phyloP scores from a whole-genome alignment of 2,888 invertebrate species.

The Liposcelis brunnea region DNA sequence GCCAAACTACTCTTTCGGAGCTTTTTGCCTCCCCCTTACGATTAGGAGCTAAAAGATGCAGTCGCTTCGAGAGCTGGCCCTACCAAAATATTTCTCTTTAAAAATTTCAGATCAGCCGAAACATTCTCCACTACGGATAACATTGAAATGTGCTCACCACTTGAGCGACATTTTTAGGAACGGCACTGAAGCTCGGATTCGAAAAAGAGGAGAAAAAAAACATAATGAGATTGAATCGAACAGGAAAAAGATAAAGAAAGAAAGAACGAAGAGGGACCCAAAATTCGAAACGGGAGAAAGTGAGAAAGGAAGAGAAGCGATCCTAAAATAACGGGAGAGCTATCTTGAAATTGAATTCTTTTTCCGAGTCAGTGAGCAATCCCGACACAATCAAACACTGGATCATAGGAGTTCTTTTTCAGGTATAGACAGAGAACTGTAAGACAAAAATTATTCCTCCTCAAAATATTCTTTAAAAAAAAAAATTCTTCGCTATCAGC shows the following conservation, averaged over 20 bases:
- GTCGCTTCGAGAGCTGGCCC: no score
- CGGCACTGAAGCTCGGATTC: not conserved
- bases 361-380: constrained; percentile 8
- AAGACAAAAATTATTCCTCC: no score
- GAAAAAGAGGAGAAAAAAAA: constrained; percentile 1
- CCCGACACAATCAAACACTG: constrained; percentile 9
- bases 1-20: no score
- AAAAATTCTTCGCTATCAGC: no score
- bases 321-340: constrained; percentile 7
- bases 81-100: no score
- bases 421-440: no score
- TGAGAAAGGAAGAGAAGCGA: constrained; percentile 3
- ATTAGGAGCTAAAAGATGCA: no score
- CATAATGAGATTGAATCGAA: constrained; percentile 7
- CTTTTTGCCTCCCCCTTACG: no score
- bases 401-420: constrained; percentile 2
- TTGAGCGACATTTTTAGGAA: not conserved
- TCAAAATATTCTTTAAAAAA: no score
- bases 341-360: constrained; percentile 9
- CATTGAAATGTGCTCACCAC: no score
- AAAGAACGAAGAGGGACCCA: constrained; percentile 2
- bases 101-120: no score
- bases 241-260: constrained; percentile 1
- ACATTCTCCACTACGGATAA: no score
- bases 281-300: not conserved